These are phyloP conservation scores for Halictus quadricinctus DNA, from an alignment of 2,888 invertebrate genomes.

Conservation along the genomic window DNA sequence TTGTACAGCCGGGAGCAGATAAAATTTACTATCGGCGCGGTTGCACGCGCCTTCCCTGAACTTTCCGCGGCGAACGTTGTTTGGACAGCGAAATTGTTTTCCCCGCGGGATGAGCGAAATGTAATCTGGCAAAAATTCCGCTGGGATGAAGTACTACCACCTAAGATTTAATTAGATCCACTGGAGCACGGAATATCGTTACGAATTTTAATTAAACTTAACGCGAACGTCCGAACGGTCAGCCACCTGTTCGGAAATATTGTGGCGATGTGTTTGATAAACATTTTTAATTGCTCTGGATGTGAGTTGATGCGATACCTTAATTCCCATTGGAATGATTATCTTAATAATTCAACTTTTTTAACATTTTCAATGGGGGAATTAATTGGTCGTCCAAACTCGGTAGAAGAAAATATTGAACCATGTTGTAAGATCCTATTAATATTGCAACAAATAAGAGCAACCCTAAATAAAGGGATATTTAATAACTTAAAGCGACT, in stretches of 20 bases:
- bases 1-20: conserved; percentile 22
- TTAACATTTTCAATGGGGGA: no score
- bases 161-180: conserved; percentile 6
- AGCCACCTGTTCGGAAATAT: not conserved
- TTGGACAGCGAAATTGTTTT: conserved; percentile 41
- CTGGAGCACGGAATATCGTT: not conserved
- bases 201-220: not conserved
- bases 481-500: not conserved
- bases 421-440: not conserved
- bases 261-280: not conserved
- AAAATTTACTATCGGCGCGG: conserved; percentile 23
- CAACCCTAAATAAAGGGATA: not conserved
- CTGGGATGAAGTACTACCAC: not conserved
- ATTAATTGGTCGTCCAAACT: no score
- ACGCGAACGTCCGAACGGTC: not conserved
- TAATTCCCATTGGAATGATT: no score
- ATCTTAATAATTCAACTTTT: no score
- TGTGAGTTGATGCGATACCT: not conserved
- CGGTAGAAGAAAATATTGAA: not conserved
- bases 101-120: conserved; percentile 22
- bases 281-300: not conserved
- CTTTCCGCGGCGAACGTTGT: not conserved
- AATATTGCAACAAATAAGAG: not conserved
- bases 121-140: conserved; percentile 20
- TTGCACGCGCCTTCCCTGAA: not conserved